A percentile compares a stretch with the other conserved stretches of the same genome.
Evolutionary conservation across 2,113 vertebrate species (phyloP).

Genomic region (Lycaon pictus): DNA sequence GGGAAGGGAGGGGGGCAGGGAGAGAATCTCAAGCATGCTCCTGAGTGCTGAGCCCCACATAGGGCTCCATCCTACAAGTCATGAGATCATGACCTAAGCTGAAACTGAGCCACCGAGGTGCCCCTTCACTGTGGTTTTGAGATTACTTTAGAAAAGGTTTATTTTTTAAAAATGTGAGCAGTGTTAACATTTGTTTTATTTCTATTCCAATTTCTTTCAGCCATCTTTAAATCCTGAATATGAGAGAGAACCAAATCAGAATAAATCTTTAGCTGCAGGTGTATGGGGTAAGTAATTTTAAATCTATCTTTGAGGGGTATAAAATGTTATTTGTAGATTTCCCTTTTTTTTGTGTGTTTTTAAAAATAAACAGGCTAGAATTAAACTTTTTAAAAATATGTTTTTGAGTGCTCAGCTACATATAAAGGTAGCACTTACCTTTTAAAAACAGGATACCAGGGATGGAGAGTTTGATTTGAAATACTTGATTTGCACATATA

Average conservation of each 20-base stretch:
- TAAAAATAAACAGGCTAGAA: slow-evolving; percentile 20
- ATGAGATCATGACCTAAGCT: background rate
- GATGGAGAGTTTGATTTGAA: slow-evolving; percentile 55
- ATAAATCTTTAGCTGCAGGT: slow-evolving; percentile 88
- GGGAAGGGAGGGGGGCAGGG: background rate
- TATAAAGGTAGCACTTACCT: background rate
- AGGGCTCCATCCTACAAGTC: background rate
- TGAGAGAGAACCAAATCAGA: slow-evolving; percentile 88
- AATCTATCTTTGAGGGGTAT: slow-evolving; percentile 41
- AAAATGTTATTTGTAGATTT: slow-evolving; percentile 56
- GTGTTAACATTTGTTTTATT: slow-evolving; percentile 16
- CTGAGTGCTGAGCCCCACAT: background rate
- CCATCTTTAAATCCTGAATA: slow-evolving; percentile 90
- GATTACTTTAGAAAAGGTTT: slow-evolving; percentile 49
- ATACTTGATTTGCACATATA: slow-evolving; percentile 35
- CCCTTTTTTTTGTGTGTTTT: slow-evolving; percentile 13
- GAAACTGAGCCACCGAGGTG: background rate
- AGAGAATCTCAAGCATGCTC: background rate
- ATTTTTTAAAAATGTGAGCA: background rate
- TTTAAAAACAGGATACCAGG: slow-evolving; percentile 25
- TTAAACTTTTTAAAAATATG: slow-evolving; percentile 46
- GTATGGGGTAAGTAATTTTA: slow-evolving; percentile 90
- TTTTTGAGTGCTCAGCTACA: slow-evolving; percentile 37
- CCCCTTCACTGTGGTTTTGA: slow-evolving; percentile 3
- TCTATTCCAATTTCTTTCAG: slow-evolving; percentile 80